phyloP scores from a whole-genome alignment of 2,888 invertebrate species.

The Drosophila eohydei region DNA sequence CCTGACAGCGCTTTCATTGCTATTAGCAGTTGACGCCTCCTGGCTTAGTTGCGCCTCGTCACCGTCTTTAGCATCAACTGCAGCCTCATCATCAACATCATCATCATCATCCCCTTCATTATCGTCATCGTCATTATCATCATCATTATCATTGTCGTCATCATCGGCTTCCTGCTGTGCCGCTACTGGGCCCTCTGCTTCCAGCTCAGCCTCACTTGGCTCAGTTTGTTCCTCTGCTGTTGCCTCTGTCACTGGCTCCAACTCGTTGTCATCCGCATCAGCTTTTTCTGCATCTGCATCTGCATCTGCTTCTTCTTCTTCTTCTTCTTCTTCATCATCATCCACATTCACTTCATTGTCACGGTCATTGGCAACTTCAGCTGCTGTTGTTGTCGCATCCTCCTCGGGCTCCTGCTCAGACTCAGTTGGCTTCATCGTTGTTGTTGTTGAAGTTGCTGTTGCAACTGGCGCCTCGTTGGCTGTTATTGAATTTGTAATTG shows the following conservation, averaged over 20 bases:
- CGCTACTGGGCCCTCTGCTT: slow-evolving; percentile 4
- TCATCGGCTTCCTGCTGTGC: slow-evolving; percentile 20
- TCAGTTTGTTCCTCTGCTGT: neutral
- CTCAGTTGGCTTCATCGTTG: slow-evolving; percentile 21
- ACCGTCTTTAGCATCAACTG: slow-evolving; percentile 27
- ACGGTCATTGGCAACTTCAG: slow-evolving; percentile 46
- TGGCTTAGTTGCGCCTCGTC: slow-evolving; percentile 32
- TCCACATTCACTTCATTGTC: slow-evolving; percentile 69
- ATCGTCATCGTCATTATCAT: neutral
- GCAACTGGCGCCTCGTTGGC: slow-evolving; percentile 36
- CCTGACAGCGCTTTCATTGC: slow-evolving; percentile 45
- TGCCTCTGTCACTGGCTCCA: slow-evolving; percentile 6
- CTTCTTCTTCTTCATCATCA: slow-evolving; percentile 49
- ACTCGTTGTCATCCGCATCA: slow-evolving; percentile 21
- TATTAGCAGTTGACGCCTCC: slow-evolving; percentile 37
- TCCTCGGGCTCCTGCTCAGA: slow-evolving; percentile 10
- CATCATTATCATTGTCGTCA: slow-evolving; percentile 11
- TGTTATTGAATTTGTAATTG: slow-evolving; percentile 56
- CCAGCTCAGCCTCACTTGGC: neutral
- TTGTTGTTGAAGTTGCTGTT: slow-evolving; percentile 19
- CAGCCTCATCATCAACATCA: slow-evolving; percentile 5
- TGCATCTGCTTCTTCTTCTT: neutral
- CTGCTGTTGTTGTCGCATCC: slow-evolving; percentile 24
- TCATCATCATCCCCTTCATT: slow-evolving; percentile 28
- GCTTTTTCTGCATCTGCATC: slow-evolving; percentile 1